Conservation (phyloP, 2,113 vertebrate species). For the Macquaria ambigua region DNA sequence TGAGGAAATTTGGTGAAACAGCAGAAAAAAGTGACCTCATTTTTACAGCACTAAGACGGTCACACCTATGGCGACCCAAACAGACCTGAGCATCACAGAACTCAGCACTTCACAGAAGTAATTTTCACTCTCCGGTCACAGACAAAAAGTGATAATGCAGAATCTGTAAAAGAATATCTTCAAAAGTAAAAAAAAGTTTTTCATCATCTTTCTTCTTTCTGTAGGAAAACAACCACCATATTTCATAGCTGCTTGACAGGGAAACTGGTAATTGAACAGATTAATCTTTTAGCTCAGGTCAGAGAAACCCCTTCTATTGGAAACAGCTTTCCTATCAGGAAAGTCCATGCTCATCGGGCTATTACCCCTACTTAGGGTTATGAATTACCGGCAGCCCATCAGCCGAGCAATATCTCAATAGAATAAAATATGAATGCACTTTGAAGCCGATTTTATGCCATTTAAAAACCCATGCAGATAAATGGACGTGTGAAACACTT, state of each 20-base stretch:
- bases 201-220: slow-evolving; percentile 54
- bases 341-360: slow-evolving; percentile 70
- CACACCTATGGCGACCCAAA: slow-evolving; percentile 76
- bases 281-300: slow-evolving; percentile 56
- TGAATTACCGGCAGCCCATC: slow-evolving; percentile 83
- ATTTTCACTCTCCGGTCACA: slow-evolving; percentile 66
- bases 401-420: slow-evolving; percentile 77
- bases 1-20: slow-evolving; percentile 81
- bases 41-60: slow-evolving; percentile 75
- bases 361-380: slow-evolving; percentile 79
- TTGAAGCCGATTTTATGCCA: slow-evolving; percentile 69
- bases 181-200: slow-evolving; percentile 30
- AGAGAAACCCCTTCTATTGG: slow-evolving; percentile 58
- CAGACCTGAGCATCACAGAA: slow-evolving; percentile 73
- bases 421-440: slow-evolving; percentile 84
- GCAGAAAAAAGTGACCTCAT: slow-evolving; percentile 86
- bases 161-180: slow-evolving; percentile 54
- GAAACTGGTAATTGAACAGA: slow-evolving; percentile 67
- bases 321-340: slow-evolving; percentile 76
- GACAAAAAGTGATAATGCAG: slow-evolving; percentile 65
- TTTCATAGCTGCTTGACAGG: slow-evolving; percentile 65
- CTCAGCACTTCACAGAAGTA: slow-evolving; percentile 83
- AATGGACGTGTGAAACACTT: slow-evolving; percentile 79
- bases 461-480: slow-evolving; percentile 77
- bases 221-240: slow-evolving; percentile 59